phyloP scores from a whole-genome alignment of 2,113 vertebrate genomes.

The Rhagologus leucostigma region DNA sequence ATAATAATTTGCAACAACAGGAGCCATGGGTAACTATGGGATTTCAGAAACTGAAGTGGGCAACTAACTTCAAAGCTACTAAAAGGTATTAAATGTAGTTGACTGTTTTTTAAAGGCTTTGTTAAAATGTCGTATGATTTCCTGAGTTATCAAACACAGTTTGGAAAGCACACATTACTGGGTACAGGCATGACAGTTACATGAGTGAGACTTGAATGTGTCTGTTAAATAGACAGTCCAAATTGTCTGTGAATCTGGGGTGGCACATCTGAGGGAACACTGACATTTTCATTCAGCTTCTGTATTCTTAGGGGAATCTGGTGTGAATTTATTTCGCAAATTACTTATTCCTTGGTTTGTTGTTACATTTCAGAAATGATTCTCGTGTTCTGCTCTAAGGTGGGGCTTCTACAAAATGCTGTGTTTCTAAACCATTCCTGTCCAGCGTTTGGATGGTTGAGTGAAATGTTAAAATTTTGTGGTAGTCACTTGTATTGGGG shows the following conservation, averaged over 20 bases:
- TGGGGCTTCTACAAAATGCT: not conserved
- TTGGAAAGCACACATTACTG: not conserved
- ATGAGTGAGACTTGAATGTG: not conserved
- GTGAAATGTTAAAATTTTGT: not conserved
- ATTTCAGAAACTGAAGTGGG: not conserved
- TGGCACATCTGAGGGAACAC: not conserved
- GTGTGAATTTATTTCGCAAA: not conserved
- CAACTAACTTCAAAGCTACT: not conserved
- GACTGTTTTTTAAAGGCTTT: not conserved
- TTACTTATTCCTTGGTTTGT: not conserved
- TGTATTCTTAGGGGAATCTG: not conserved
- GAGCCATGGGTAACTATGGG: not conserved
- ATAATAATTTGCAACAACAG: not conserved
- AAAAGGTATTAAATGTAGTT: not conserved
- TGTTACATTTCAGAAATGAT: not conserved
- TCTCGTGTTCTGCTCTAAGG: rapidly evolving
- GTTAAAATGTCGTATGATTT: not conserved
- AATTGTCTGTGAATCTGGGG: not conserved
- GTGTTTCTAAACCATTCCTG: not conserved
- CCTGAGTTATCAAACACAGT: not conserved
- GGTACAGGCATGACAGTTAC: not conserved
- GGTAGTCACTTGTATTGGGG: not conserved
- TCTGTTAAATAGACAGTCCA: not conserved
- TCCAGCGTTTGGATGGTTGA: not conserved
- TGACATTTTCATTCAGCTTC: not conserved